phyloP scores from a whole-genome alignment of 2,797 vertebrate species.

The Erpetoichthys calabaricus region DNA sequence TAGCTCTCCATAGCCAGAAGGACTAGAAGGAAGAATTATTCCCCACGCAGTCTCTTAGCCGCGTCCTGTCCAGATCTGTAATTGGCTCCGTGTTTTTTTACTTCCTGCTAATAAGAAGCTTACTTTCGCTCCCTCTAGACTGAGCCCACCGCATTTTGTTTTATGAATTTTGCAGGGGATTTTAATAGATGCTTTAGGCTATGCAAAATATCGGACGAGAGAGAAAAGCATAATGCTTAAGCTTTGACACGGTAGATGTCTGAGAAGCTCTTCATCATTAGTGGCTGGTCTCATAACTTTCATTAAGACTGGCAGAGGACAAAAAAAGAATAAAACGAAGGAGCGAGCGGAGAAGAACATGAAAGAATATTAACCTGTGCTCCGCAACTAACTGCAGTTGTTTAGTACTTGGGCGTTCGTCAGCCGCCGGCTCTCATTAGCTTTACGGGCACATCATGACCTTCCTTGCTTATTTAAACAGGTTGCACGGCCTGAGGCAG shows the following conservation, averaged over 20 bases:
- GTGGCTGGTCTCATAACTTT: conserved; percentile 94
- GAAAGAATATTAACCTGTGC: conserved; percentile 97
- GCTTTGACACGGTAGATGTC: conserved; percentile 82
- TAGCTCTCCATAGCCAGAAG: conserved; percentile 72
- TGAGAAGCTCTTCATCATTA: conserved; percentile 97
- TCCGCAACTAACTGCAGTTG: conserved; percentile 91
- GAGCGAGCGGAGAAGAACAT: conserved; percentile 53
- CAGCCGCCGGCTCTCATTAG: conserved; percentile 82
- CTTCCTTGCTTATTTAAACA: conserved; percentile 63
- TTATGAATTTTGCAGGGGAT: conserved; percentile 99
- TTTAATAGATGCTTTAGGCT: conserved; percentile 99
- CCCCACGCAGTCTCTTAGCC: conserved; percentile 83
- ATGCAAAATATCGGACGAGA: conserved; percentile 98
- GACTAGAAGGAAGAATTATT: conserved; percentile 81
- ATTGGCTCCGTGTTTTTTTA: conserved; percentile 98
- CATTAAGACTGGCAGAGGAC: conserved; percentile 92
- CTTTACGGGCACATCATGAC: conserved; percentile 82
- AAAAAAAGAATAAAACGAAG: conserved; percentile 52
- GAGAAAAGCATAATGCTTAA: conserved; percentile 77
- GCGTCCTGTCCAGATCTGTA: conserved; percentile 95
- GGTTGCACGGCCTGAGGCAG: conserved; percentile 51
- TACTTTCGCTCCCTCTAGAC: conserved; percentile 98
- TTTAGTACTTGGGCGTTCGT: conserved; percentile 82
- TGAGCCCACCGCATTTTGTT: conserved; percentile 98
- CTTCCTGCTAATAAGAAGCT: conserved; percentile 99